These are phyloP conservation scores for Diplodus sargus DNA, from an alignment of 2,797 vertebrate genomes.

Conservation along the genomic window DNA sequence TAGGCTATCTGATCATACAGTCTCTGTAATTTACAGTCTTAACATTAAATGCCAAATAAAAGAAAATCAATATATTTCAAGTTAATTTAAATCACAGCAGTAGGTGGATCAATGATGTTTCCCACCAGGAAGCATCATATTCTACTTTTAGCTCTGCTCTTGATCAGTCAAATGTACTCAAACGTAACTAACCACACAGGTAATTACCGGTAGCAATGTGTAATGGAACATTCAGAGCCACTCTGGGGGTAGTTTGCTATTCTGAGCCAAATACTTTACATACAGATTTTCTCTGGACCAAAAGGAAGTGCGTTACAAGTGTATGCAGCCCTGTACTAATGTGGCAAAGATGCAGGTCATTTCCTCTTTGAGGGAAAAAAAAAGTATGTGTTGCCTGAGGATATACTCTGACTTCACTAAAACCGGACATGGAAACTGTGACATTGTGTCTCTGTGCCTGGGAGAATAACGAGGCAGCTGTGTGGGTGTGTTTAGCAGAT, in stretches of 20 bases:
- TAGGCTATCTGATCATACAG: neutral
- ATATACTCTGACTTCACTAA: constrained; percentile 51
- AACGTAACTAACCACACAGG: constrained; percentile 2
- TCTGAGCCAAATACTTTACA: constrained; percentile 49
- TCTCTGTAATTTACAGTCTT: neutral
- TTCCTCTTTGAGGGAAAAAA: constrained; percentile 66
- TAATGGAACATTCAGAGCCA: constrained; percentile 43
- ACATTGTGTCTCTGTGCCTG: constrained; percentile 55
- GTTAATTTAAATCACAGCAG: neutral
- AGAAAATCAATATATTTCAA: neutral
- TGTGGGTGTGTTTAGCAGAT: constrained; percentile 33
- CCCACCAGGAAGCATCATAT: constrained; percentile 10
- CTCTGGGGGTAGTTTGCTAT: constrained; percentile 33
- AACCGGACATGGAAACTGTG: constrained; percentile 79
- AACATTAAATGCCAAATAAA: neutral
- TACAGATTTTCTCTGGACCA: constrained; percentile 29
- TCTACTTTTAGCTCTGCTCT: constrained; percentile 12
- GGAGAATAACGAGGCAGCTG: constrained; percentile 36
- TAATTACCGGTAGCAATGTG: neutral
- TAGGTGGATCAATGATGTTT: neutral
- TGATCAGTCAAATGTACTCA: constrained; percentile 19
- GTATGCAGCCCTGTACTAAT: constrained; percentile 61
- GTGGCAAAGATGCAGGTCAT: constrained; percentile 69
- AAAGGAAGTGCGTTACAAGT: constrained; percentile 43
- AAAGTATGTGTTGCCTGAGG: constrained; percentile 58